Evolutionary conservation across 1,140 invertebrate species (phyloP).

Genomic region (Rhysida immarginata): DNA sequence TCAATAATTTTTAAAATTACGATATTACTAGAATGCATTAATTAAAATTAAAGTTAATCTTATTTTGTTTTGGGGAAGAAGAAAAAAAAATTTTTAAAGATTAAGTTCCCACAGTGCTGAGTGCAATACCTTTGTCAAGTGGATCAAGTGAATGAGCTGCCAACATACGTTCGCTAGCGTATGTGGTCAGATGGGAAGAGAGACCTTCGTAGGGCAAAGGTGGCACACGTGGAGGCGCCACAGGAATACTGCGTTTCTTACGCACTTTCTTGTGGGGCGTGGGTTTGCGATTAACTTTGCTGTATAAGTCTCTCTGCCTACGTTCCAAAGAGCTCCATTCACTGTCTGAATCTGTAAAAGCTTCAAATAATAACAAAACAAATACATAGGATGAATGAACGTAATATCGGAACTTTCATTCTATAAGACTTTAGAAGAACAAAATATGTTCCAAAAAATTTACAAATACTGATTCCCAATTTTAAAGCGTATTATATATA

Average conservation of each 20-base stretch:
- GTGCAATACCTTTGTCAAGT: constrained; percentile 25
- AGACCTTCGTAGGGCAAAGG: constrained; percentile 26
- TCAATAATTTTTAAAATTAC: too few species aligned
- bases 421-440: too few species aligned
- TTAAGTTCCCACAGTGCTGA: constrained; percentile 18
- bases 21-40: too few species aligned
- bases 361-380: neutral
- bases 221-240: constrained; percentile 69
- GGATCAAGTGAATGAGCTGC: constrained; percentile 21
- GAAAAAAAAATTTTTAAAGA: too few species aligned
- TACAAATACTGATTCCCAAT: too few species aligned
- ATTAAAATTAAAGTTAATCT: too few species aligned
- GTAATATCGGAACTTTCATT: too few species aligned
- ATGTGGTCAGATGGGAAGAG: constrained; percentile 7
- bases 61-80: too few species aligned
- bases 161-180: constrained; percentile 15
- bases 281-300: constrained; percentile 49
- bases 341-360: constrained; percentile 53
- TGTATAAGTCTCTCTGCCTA: constrained; percentile 42
- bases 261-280: constrained; percentile 60
- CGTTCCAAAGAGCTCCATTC: constrained; percentile 66
- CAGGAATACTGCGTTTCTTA: constrained; percentile 61
- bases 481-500: too few species aligned
- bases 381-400: too few species aligned
- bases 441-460: too few species aligned